Evolutionary conservation across 2,888 invertebrate species (phyloP), one percentile per base, ranked within the genome.

Genomic region (Agrypnus murinus): DNA sequence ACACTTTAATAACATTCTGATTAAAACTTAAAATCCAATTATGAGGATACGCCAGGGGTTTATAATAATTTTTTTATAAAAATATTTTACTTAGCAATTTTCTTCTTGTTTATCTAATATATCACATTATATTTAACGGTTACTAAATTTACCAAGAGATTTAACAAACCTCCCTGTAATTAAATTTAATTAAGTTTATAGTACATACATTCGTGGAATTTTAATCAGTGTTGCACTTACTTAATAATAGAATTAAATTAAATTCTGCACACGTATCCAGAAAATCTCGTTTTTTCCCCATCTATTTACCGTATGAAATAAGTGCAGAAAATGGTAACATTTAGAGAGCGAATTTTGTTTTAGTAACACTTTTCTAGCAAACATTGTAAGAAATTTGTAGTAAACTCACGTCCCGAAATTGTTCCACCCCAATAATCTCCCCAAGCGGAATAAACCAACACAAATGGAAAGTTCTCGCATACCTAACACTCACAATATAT

Each of bases 21-120:
- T 64, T 64, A 64, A 64, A 64, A 64, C 36, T 64, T 53, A 53
- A 64, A 64, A 64, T 55, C 64, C 55, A 64, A 64, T 64, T 64
- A 64, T 25, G 50, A 55, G 32, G 40, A 64, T 32, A 53, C 50
- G 63, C 64, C 53, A 43, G 40, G 15, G 46, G 36, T 31, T 64
- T 48, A 48, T n/a, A 48, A 8, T n/a, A 8, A 10, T 50, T 50
- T 31, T 31, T 17, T 50, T 14, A 38, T 25, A 48, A 38, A 63
- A 36, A 25, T 63, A 63, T 50, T 50, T 36, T 38, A 45, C 17
- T 31, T 14, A 8, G 25, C 15, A 60, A 45, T 55, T 34, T 34
- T 31, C 15, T 8, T 15, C 55, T 12, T 15, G 34, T 34, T 10
- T 55, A 34, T 34, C 15, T 32, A 34, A 12, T 48, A 12, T 19